A percentile compares a stretch with the other conserved stretches of the same genome.
Conservation (phyloP, 2,797 vertebrate genomes). For the Champsocephalus esox region DNA sequence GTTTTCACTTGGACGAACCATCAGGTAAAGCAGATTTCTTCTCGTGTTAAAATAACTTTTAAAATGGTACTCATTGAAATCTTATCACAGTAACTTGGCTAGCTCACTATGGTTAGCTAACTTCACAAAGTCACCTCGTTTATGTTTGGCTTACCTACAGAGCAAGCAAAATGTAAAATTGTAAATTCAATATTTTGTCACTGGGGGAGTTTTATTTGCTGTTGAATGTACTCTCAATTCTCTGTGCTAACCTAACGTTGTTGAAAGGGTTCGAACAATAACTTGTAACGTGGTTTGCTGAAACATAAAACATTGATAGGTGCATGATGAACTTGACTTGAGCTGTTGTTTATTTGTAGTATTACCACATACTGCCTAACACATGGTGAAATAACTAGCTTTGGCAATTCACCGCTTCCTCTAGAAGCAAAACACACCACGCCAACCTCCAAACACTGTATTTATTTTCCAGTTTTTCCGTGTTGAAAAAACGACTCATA, state of each 20-base stretch:
- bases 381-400: background rate
- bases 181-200: background rate
- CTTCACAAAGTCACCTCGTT: constrained; percentile 72
- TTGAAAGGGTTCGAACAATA: constrained; percentile 43
- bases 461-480: constrained; percentile 40
- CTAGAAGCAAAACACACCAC: constrained; percentile 36
- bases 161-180: background rate
- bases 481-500: background rate
- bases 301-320: constrained; percentile 26
- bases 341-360: constrained; percentile 40
- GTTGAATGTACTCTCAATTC: background rate
- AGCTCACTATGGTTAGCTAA: constrained; percentile 73
- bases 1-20: constrained; percentile 64
- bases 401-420: background rate
- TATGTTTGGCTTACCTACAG: constrained; percentile 27
- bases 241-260: background rate
- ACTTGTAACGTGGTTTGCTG: constrained; percentile 57
- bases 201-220: background rate
- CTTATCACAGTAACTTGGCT: constrained; percentile 43
- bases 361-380: background rate
- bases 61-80: constrained; percentile 48
- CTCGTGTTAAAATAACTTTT: constrained; percentile 45
- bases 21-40: constrained; percentile 72
- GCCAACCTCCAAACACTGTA: constrained; percentile 9
- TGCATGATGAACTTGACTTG: constrained; percentile 48